These are phyloP conservation scores for Ferdinandea cuprea DNA, from an alignment of 2,888 invertebrate genomes.

Conservation along the genomic window DNA sequence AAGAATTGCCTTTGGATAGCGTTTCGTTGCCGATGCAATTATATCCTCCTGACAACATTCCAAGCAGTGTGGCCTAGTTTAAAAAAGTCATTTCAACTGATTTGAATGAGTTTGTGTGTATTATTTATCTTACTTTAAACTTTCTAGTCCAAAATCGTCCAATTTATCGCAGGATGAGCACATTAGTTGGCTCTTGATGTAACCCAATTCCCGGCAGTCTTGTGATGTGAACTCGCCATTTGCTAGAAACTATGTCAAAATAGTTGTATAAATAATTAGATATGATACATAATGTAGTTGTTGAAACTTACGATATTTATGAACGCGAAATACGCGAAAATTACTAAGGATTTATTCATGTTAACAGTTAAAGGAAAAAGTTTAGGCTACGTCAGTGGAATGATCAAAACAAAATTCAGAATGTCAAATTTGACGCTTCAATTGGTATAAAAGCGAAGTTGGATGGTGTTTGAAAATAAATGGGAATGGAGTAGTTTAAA, in stretches of 20 bases:
- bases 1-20: constrained; percentile 94
- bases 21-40: constrained; percentile 86
- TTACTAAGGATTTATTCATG: neutral
- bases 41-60: constrained; percentile 92
- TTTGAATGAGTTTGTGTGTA: neutral
- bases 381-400: constrained; percentile 55
- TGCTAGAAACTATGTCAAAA: constrained; percentile 40
- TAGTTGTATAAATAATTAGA: neutral
- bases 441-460: constrained; percentile 22
- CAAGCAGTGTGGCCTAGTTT: constrained; percentile 85
- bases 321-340: neutral
- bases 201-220: constrained; percentile 93
- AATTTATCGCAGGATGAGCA: constrained; percentile 95
- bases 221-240: constrained; percentile 88
- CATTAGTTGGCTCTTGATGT: constrained; percentile 91
- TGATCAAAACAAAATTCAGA: constrained; percentile 40
- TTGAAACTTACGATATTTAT: constrained; percentile 29
- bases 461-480: neutral
- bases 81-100: constrained; percentile 81
- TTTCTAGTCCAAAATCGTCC: constrained; percentile 85
- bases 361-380: neutral
- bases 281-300: neutral
- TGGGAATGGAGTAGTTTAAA: neutral
- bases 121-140: constrained; percentile 77
- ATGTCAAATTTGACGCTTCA: constrained; percentile 15